Evolutionary conservation across 2,888 invertebrate species (phyloP).

Genomic region (Tachina grossa): DNA sequence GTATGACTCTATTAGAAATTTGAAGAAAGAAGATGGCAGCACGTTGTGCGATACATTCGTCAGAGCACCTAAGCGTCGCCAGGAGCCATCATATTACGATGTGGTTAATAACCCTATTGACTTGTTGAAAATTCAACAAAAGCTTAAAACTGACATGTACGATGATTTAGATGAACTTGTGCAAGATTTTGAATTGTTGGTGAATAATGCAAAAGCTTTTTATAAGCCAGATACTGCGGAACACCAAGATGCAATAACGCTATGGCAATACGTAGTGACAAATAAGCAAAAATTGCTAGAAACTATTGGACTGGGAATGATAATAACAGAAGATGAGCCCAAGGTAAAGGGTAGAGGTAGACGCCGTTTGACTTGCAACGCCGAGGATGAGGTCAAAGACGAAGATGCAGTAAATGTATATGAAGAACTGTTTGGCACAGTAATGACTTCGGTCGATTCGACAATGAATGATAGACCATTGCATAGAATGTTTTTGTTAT

Average conservation of each 20-base stretch:
- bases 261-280: constrained; percentile 91
- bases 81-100: constrained; percentile 95
- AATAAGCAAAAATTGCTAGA: constrained; percentile 81
- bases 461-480: constrained; percentile 89
- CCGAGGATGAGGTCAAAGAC: constrained; percentile 84
- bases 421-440: constrained; percentile 94
- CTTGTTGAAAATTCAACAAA: constrained; percentile 95
- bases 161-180: constrained; percentile 96
- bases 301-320: constrained; percentile 78
- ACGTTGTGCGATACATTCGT: constrained; percentile 97
- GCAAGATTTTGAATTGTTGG: constrained; percentile 94
- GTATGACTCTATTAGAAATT: constrained; percentile 94
- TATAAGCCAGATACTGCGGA: constrained; percentile 94
- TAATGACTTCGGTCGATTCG: constrained; percentile 93
- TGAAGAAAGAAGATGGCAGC: constrained; percentile 95
- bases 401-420: constrained; percentile 89
- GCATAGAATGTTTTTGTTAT: constrained; percentile 93
- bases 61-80: constrained; percentile 95
- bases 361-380: constrained; percentile 78
- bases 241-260: constrained; percentile 92
- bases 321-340: constrained; percentile 80
- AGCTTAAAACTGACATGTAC: constrained; percentile 98
- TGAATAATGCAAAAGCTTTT: constrained; percentile 97
- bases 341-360: constrained; percentile 79
- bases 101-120: constrained; percentile 98